Percentiles rank a stretch among this genome's conserved stretches.
Conservation (phyloP, 2,888 invertebrate genomes). For the Pammene aurita region DNA sequence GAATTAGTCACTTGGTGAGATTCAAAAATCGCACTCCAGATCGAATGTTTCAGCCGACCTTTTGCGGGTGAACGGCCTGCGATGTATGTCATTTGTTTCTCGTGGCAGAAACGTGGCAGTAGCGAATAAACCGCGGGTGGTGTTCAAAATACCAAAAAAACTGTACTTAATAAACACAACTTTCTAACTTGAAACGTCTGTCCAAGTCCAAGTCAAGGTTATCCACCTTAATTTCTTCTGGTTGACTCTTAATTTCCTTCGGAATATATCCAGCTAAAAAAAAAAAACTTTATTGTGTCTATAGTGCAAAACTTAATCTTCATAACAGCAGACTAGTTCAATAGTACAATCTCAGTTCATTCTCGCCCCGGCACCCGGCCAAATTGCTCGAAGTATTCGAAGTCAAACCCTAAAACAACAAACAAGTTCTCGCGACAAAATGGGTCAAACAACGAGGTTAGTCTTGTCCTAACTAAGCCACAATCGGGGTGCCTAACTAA, state of each 20-base stretch:
- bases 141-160: background rate
- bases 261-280: too few species aligned
- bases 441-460: conserved; percentile 34
- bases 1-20: too few species aligned
- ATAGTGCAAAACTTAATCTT: too few species aligned
- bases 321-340: conserved; percentile 5
- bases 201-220: too few species aligned
- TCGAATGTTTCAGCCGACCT: conserved; percentile 17
- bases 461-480: conserved; percentile 2
- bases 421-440: conserved; percentile 6
- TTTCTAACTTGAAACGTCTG: too few species aligned
- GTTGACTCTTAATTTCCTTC: too few species aligned
- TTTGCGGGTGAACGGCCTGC: background rate
- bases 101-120: background rate
- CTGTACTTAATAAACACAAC: too few species aligned
- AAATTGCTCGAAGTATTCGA: conserved; percentile 7
- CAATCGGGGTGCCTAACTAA: too few species aligned
- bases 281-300: background rate
- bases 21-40: too few species aligned
- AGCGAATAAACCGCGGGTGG: background rate
- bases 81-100: conserved; percentile 11
- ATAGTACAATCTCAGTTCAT: conserved; percentile 16
- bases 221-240: too few species aligned
- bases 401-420: conserved; percentile 23
- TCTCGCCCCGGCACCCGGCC: conserved; percentile 19